Evolutionary conservation across 2,797 vertebrate species (phyloP).

Genomic region (Leuciscus waleckii): DNA sequence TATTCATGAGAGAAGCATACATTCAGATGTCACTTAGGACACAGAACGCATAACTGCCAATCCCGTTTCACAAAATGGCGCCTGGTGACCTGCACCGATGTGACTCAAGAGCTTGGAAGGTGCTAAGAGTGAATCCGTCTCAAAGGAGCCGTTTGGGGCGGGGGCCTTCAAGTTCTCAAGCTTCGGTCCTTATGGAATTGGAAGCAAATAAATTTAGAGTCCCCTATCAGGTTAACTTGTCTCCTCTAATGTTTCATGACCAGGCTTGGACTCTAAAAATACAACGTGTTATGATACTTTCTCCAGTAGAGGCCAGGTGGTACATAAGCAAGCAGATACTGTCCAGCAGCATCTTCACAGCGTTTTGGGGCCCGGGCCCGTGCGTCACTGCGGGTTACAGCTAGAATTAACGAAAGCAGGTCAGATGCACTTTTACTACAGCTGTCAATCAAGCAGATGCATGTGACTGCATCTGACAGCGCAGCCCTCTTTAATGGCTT

Average conservation of each 20-base stretch:
- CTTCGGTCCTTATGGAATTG: conserved; percentile 78
- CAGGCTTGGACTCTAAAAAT: conserved; percentile 88
- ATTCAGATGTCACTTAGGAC: background rate
- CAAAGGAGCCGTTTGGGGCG: conserved; percentile 16
- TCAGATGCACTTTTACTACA: conserved; percentile 68
- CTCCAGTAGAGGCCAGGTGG: conserved; percentile 80
- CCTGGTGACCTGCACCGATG: background rate
- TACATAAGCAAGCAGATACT: conserved; percentile 82
- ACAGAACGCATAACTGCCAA: background rate
- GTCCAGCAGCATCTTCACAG: conserved; percentile 69
- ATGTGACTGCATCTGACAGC: conserved; percentile 54
- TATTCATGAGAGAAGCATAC: background rate
- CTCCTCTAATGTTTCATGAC: conserved; percentile 89
- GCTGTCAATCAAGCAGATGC: conserved; percentile 64
- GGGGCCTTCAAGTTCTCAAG: conserved; percentile 49
- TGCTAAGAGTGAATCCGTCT: conserved; percentile 30
- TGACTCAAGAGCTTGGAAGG: conserved; percentile 16
- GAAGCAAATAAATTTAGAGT: conserved; percentile 84
- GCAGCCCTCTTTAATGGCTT: conserved; percentile 15
- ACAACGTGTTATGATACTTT: conserved; percentile 89
- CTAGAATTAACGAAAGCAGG: conserved; percentile 47
- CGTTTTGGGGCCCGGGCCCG: conserved; percentile 66
- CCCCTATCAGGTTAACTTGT: conserved; percentile 82
- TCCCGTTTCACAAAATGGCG: conserved; percentile 29
- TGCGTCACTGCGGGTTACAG: conserved; percentile 75